Conservation (phyloP, 92 coral and sea anemone species). For the Scolanthus callimorphus region DNA sequence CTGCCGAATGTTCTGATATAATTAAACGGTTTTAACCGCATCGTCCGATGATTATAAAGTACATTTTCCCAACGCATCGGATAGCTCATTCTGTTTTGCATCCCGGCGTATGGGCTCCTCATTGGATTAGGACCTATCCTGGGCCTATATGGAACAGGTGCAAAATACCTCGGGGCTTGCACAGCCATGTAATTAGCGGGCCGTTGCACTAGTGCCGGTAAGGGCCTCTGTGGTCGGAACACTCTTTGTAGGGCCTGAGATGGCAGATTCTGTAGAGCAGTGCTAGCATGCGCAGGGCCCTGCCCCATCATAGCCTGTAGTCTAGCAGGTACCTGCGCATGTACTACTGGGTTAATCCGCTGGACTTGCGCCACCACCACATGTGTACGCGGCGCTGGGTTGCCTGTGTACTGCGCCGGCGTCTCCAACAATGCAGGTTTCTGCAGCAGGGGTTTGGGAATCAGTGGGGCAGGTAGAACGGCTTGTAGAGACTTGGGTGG, state of each 20-base stretch:
- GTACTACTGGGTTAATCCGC: constrained; percentile 14
- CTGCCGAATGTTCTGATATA: constrained; percentile 78
- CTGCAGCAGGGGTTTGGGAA: constrained; percentile 14
- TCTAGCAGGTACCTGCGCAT: constrained; percentile 24
- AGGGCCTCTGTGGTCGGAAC: constrained; percentile 35
- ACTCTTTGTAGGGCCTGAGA: constrained; percentile 23
- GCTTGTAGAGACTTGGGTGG: constrained; percentile 21
- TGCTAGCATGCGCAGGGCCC: constrained; percentile 18
- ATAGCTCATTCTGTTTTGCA: constrained; percentile 2
- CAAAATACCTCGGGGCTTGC: constrained; percentile 10
- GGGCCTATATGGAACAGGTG: constrained; percentile 9
- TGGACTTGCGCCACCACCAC: constrained; percentile 35
- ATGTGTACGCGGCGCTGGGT: constrained; percentile 10
- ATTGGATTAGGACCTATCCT: constrained; percentile 3
- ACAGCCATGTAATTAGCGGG: constrained; percentile 22
- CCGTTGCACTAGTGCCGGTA: constrained; percentile 6
- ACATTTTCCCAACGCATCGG: constrained; percentile 39
- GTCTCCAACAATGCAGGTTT: constrained; percentile 16
- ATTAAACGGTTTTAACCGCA: constrained; percentile 22
- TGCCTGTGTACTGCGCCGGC: constrained; percentile 10
- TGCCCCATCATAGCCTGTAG: constrained; percentile 31
- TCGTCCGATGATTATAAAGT: constrained; percentile 22
- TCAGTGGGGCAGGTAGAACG: constrained; percentile 18
- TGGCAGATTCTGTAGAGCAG: constrained; percentile 20
- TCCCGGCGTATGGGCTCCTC: constrained; percentile 5